A percentile compares a stretch with the other conserved stretches of the same genome.
phyloP scores from a whole-genome alignment of 2,888 invertebrate species.

The Lypha dubia region DNA sequence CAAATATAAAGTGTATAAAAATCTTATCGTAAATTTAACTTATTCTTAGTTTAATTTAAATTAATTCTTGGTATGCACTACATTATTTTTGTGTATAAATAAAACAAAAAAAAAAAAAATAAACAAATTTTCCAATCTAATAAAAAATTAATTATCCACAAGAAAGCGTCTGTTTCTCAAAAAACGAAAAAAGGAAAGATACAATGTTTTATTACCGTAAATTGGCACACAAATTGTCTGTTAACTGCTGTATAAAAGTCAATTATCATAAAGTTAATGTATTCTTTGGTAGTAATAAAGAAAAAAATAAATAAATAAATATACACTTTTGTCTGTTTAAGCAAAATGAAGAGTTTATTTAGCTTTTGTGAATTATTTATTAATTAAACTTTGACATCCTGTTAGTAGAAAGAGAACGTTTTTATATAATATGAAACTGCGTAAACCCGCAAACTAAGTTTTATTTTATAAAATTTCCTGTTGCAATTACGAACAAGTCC shows the following conservation, averaged over 20 bases:
- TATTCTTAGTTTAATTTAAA: not conserved
- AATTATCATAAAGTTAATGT: slow-evolving; percentile 28
- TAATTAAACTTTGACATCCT: too few species aligned
- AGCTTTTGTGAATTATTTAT: not conserved
- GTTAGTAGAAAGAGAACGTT: too few species aligned
- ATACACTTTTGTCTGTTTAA: not conserved
- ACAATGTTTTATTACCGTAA: not conserved
- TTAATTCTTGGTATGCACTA: not conserved
- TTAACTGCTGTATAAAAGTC: slow-evolving; percentile 12
- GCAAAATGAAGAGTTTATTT: not conserved
- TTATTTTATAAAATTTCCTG: too few species aligned
- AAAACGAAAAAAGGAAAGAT: too few species aligned
- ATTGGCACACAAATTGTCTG: slow-evolving; percentile 1
- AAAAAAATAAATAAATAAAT: not conserved
- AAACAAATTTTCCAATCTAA: slow-evolving; percentile 22
- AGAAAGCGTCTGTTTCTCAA: slow-evolving; percentile 24
- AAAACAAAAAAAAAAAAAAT: slow-evolving; percentile 6
- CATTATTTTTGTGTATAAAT: not conserved
- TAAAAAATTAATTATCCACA: slow-evolving; percentile 38
- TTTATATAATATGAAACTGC: too few species aligned
- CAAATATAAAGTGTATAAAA: too few species aligned
- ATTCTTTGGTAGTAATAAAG: not conserved
- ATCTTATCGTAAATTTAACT: too few species aligned
- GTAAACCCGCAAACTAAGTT: too few species aligned
- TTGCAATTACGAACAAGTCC: too few species aligned